A percentile compares a stretch with the other conserved stretches of the same genome.
Conservation (phyloP, 1,140 invertebrate species). For the Zaprionus ghesquierei region DNA sequence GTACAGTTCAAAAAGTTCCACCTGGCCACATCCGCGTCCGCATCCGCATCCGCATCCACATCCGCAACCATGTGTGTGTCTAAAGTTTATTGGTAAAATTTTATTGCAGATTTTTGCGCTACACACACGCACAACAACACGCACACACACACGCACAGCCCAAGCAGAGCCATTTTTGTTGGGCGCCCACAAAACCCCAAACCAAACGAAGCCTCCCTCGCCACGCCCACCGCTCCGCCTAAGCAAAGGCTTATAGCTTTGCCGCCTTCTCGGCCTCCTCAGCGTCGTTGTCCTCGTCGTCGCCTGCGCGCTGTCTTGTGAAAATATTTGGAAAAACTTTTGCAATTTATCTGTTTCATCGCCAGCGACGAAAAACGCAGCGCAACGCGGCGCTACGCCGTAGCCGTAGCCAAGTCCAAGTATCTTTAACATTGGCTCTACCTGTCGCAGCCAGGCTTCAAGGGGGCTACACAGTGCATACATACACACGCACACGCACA, state of each 20-base stretch:
- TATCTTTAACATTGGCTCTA: slow-evolving; percentile 49
- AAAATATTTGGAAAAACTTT: slow-evolving; percentile 80
- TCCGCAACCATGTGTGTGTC: slow-evolving; percentile 55
- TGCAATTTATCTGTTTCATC: slow-evolving; percentile 81
- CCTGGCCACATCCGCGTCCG: slow-evolving; percentile 56
- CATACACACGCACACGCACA: background rate
- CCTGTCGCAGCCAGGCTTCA: slow-evolving; percentile 61
- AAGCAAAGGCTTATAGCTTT: background rate
- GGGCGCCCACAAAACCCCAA: slow-evolving; percentile 15
- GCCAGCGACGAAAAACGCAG: slow-evolving; percentile 63
- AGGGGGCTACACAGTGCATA: background rate
- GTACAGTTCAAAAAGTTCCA: slow-evolving; percentile 80
- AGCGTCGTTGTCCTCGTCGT: slow-evolving; percentile 10
- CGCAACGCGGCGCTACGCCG: background rate
- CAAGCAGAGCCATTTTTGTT: slow-evolving; percentile 26
- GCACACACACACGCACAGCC: background rate
- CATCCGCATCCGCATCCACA: background rate
- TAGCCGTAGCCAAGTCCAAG: slow-evolving; percentile 48
- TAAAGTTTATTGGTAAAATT: slow-evolving; percentile 81
- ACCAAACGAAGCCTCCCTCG: background rate
- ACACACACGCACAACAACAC: slow-evolving; percentile 13
- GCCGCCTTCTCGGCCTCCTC: background rate
- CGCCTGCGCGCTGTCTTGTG: slow-evolving; percentile 65
- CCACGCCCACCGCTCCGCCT: background rate
- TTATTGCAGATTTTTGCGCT: slow-evolving; percentile 77